A percentile compares a stretch with the other conserved stretches of the same genome.
These are phyloP conservation scores for Atethmia centrago DNA, from an alignment of 2,888 invertebrate genomes.

Conservation along the genomic window DNA sequence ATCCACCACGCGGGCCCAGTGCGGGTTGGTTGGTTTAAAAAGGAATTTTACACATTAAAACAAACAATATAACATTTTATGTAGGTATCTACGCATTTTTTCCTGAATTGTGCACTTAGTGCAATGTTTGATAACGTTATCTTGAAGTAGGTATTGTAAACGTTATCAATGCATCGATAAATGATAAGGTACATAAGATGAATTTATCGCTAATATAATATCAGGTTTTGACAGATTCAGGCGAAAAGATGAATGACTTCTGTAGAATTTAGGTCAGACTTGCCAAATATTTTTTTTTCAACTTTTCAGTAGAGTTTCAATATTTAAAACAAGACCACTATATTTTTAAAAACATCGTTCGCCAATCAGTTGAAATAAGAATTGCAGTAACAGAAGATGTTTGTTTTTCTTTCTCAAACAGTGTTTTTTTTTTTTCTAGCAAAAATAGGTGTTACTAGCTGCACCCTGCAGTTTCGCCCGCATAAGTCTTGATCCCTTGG, in stretches of 20 bases:
- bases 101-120: conserved; percentile 6
- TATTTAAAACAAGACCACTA: conserved; percentile 11
- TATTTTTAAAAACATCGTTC: conserved; percentile 9
- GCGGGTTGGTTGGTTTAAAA: too few relatives aligned
- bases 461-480: too few relatives aligned
- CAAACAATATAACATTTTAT: neutral
- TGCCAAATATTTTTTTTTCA: conserved; percentile 26
- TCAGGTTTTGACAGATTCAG: conserved; percentile 39
- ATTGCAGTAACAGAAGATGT: neutral
- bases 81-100: neutral
- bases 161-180: conserved; percentile 61
- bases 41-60: too few relatives aligned
- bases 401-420: neutral
- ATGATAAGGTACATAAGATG: conserved; percentile 34
- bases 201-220: conserved; percentile 44
- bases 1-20: too few relatives aligned
- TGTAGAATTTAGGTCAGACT: conserved; percentile 50
- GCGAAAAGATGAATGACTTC: conserved; percentile 57
- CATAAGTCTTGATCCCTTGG: too few relatives aligned
- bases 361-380: conserved; percentile 6
- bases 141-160: conserved; percentile 45
- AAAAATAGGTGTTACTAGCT: neutral
- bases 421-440: neutral
- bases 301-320: neutral
- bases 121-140: conserved; percentile 41